These are phyloP conservation scores for Orchestia grillus DNA, from an alignment of 1,140 invertebrate genomes.

Conservation along the genomic window DNA sequence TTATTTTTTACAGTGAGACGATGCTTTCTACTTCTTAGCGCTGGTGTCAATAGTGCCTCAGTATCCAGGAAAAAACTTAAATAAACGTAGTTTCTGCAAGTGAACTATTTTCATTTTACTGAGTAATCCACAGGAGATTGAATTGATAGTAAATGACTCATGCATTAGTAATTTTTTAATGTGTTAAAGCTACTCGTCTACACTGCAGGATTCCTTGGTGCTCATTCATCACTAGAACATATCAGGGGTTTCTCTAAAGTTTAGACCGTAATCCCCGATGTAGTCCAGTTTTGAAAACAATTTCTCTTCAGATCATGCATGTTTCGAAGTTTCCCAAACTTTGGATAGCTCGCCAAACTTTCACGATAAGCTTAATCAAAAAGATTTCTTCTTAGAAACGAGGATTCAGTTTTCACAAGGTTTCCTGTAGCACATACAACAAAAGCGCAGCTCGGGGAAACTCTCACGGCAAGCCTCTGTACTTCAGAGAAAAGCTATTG, in stretches of 20 bases:
- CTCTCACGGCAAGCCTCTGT: background rate
- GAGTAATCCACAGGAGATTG: too few relatives aligned
- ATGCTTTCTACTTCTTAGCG: too few relatives aligned
- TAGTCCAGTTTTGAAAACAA: background rate
- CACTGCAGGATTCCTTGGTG: background rate
- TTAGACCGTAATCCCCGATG: background rate
- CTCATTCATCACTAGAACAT: background rate
- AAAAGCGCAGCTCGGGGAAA: background rate
- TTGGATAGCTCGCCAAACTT: background rate
- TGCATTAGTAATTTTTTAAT: background rate
- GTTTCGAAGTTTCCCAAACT: background rate
- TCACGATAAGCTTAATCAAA: background rate
- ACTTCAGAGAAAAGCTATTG: background rate
- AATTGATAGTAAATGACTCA: too few relatives aligned
- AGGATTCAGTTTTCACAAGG: background rate
- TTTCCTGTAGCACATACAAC: background rate
- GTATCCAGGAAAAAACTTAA: too few relatives aligned
- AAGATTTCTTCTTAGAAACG: background rate
- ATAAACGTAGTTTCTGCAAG: too few relatives aligned
- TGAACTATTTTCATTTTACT: too few relatives aligned
- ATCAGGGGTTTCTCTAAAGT: background rate
- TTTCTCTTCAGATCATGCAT: background rate
- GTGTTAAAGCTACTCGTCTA: background rate
- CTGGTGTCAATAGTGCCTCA: too few relatives aligned
- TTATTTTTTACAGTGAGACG: too few relatives aligned